Evolutionary conservation across 2,113 vertebrate species (phyloP).

Genomic region (Cephalopterus ornatus): DNA sequence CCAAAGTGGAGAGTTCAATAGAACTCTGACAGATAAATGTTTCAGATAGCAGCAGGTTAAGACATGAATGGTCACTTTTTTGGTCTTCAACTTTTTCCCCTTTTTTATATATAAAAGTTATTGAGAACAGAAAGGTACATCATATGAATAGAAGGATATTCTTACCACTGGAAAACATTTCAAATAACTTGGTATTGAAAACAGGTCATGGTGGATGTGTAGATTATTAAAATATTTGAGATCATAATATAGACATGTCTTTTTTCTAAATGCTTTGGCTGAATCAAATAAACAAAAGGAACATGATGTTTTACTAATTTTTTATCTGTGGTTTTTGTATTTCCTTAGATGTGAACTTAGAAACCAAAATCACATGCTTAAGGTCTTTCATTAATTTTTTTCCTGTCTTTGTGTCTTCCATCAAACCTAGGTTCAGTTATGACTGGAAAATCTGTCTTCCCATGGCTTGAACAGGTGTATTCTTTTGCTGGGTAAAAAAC

Average conservation of each 20-base stretch:
- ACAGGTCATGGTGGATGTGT: background rate
- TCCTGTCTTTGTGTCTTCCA: background rate
- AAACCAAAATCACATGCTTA: background rate
- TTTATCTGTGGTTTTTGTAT: background rate
- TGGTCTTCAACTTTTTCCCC: rapidly evolving
- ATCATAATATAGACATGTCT: background rate
- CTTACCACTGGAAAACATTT: background rate
- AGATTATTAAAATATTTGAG: background rate
- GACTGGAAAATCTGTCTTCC: background rate
- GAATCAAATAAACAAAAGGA: background rate
- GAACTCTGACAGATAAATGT: background rate
- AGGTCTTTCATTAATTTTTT: background rate
- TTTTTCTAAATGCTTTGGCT: background rate
- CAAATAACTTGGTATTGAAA: background rate
- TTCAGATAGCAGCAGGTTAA: background rate
- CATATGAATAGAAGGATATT: background rate
- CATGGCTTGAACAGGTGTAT: background rate
- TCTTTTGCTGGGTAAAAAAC: background rate
- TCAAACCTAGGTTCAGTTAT: background rate
- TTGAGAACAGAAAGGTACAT: background rate
- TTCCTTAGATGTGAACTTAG: background rate
- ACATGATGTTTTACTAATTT: background rate
- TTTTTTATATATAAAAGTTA: background rate
- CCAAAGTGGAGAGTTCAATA: background rate
- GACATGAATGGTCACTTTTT: background rate